Evolutionary conservation across 2,797 vertebrate species (phyloP).

Genomic region (Macrochelys suwanniensis): DNA sequence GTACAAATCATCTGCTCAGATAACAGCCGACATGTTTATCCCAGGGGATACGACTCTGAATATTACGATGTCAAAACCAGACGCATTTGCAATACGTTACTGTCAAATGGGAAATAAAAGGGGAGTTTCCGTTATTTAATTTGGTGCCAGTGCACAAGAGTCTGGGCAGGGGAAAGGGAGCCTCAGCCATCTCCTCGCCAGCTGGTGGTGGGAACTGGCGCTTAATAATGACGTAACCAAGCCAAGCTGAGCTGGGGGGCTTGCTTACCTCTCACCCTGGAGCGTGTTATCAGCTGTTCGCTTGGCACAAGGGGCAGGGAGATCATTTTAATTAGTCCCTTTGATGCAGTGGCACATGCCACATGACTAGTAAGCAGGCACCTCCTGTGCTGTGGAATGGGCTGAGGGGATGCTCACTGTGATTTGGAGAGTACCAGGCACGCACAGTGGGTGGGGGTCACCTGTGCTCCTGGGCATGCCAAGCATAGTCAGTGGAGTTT

Average conservation of each 20-base stretch:
- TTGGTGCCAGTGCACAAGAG: conserved; percentile 47
- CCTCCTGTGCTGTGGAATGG: too few species aligned
- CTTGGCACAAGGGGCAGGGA: too few species aligned
- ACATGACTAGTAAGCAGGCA: too few species aligned
- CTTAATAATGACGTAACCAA: not conserved
- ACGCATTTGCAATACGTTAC: conserved; percentile 76
- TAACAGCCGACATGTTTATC: conserved; percentile 74
- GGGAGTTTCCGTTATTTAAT: conserved; percentile 80
- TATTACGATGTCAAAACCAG: conserved; percentile 80
- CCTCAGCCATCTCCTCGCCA: not conserved
- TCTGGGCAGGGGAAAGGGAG: not conserved
- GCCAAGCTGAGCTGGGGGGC: not conserved
- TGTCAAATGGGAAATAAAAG: conserved; percentile 81
- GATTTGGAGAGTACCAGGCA: too few species aligned
- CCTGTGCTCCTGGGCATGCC: too few species aligned
- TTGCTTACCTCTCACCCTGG: too few species aligned
- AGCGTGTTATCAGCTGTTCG: too few species aligned
- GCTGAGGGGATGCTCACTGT: too few species aligned
- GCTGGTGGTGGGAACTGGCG: fast-evolving
- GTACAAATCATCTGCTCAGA: conserved; percentile 68
- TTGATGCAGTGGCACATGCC: too few species aligned
- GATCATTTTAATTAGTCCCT: too few species aligned
- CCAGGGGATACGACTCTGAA: conserved; percentile 76
- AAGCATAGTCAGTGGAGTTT: too few species aligned
- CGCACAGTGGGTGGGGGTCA: too few species aligned